These are phyloP conservation scores for Nannoperca obscura DNA, from an alignment of 2,797 vertebrate genomes.

Conservation along the genomic window DNA sequence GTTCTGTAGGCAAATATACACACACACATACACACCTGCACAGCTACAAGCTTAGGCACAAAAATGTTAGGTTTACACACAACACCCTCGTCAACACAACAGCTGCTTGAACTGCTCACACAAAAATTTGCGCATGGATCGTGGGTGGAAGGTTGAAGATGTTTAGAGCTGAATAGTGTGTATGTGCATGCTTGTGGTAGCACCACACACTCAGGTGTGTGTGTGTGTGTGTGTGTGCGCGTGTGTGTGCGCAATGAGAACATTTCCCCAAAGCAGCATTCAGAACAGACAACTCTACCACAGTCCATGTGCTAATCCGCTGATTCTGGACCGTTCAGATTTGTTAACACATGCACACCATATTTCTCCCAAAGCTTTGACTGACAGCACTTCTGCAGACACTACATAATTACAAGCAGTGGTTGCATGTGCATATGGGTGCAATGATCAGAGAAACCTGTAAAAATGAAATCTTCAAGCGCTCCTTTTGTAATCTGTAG, in stretches of 20 bases:
- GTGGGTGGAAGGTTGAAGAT: slow-evolving; percentile 50
- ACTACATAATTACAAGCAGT: slow-evolving; percentile 4
- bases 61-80: slow-evolving; percentile 25
- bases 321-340: slow-evolving; percentile 55
- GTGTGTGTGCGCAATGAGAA: slow-evolving; percentile 12
- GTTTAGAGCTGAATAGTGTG: slow-evolving; percentile 38
- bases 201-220: not conserved
- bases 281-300: slow-evolving; percentile 26
- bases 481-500: not conserved
- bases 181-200: not conserved
- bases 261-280: slow-evolving; percentile 28
- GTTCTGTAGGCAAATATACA: slow-evolving; percentile 45
- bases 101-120: slow-evolving; percentile 28
- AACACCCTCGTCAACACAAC: slow-evolving; percentile 24
- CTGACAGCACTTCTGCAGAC: slow-evolving; percentile 52
- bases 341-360: slow-evolving; percentile 21
- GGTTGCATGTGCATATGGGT: slow-evolving; percentile 7
- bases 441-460: slow-evolving; percentile 11
- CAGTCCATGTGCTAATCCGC: slow-evolving; percentile 53
- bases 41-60: slow-evolving; percentile 7
- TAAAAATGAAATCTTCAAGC: not conserved
- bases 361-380: slow-evolving; percentile 56
- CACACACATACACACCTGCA: not conserved
- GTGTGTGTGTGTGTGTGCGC: not conserved
- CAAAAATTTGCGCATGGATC: slow-evolving; percentile 33